Evolutionary conservation across 2,888 invertebrate species (phyloP).

Genomic region (Macrosiphum euphorbiae): DNA sequence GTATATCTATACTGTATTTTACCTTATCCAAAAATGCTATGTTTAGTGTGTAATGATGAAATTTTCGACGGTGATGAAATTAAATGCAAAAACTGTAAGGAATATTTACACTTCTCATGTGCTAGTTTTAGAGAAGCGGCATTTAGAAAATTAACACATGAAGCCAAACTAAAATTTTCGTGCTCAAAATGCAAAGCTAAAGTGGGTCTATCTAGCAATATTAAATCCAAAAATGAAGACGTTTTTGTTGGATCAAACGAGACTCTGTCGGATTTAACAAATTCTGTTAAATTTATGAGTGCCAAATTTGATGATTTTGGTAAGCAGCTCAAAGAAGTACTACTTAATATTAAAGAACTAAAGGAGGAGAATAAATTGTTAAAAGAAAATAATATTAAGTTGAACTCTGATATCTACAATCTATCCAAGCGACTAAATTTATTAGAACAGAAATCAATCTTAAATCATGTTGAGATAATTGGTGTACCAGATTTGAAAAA

Average conservation of each 20-base stretch:
- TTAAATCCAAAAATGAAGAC: background rate
- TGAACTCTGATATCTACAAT: background rate
- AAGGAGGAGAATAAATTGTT: background rate
- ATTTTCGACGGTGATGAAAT: constrained; percentile 16
- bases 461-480: constrained; percentile 21
- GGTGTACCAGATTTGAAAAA: constrained; percentile 11
- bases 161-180: constrained; percentile 8
- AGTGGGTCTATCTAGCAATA: too few relatives aligned
- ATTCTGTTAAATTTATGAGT: background rate
- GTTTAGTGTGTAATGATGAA: constrained; percentile 31
- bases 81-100: constrained; percentile 14
- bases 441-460: background rate
- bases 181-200: constrained; percentile 15
- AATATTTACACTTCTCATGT: constrained; percentile 21
- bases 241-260: background rate
- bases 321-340: constrained; percentile 27
- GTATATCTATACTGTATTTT: background rate
- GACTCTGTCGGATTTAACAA: background rate
- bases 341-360: background rate
- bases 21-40: constrained; percentile 4
- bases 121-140: constrained; percentile 1
- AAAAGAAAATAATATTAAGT: constrained; percentile 17
- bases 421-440: constrained; percentile 14
- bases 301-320: background rate
- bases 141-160: constrained; percentile 8